phyloP scores from a whole-genome alignment of 53 echinoderm and acorn worm genomes.

The Astropecten irregularis region DNA sequence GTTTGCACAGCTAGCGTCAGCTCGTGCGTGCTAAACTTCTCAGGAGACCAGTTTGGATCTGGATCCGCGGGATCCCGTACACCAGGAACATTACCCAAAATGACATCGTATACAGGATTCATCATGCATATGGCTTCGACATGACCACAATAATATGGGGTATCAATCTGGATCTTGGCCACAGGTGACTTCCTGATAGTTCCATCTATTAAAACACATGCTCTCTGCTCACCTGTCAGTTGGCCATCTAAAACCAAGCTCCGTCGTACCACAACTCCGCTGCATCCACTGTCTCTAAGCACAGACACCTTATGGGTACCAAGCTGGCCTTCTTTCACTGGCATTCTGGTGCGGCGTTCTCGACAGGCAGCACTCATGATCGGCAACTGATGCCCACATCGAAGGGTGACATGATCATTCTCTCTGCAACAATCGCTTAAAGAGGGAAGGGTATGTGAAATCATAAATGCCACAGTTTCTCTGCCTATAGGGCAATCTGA shows the following conservation, averaged over 20 bases:
- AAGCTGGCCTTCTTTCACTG: slow-evolving; percentile 22
- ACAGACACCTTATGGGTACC: slow-evolving; percentile 19
- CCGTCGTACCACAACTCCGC: slow-evolving; percentile 31
- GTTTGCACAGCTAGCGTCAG: slow-evolving; percentile 11
- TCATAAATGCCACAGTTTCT: slow-evolving; percentile 46
- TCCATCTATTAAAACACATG: slow-evolving; percentile 39
- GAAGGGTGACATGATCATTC: slow-evolving; percentile 30
- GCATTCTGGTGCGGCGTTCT: slow-evolving; percentile 20
- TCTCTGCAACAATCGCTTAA: slow-evolving; percentile 18
- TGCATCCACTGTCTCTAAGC: slow-evolving; percentile 39
- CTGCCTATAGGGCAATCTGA: not conserved
- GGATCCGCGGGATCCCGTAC: slow-evolving; percentile 49
- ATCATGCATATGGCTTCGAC: slow-evolving; percentile 47
- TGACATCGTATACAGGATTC: slow-evolving; percentile 58
- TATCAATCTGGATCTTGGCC: slow-evolving; percentile 11
- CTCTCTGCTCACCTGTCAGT: slow-evolving; percentile 33
- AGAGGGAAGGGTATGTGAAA: slow-evolving; percentile 6
- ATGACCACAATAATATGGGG: slow-evolving; percentile 33
- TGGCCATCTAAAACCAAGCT: slow-evolving; percentile 20
- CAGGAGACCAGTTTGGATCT: slow-evolving; percentile 5
- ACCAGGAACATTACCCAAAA: slow-evolving; percentile 58
- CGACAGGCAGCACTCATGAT: slow-evolving; percentile 53
- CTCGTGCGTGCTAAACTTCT: not conserved
- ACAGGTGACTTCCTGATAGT: slow-evolving; percentile 38
- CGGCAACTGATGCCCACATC: slow-evolving; percentile 48